A percentile compares a stretch with the other conserved stretches of the same genome.
phyloP scores from a whole-genome alignment of 2,888 invertebrate species.

The Yponomeuta evonymella region DNA sequence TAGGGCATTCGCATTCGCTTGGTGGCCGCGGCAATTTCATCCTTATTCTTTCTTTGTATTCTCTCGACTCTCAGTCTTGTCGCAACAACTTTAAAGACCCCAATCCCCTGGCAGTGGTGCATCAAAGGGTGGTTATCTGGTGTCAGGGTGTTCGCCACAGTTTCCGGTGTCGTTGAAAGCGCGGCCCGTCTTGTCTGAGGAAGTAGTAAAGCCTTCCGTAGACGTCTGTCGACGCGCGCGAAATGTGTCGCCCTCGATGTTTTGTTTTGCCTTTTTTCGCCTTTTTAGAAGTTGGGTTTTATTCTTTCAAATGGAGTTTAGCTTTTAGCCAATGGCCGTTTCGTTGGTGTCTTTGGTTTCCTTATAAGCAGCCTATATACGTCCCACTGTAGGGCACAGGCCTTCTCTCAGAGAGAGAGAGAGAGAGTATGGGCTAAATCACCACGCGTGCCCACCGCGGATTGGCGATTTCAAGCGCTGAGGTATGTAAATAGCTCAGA shows the following conservation, averaged over 20 bases:
- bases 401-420: too few relatives aligned
- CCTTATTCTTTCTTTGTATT: slow-evolving; percentile 10
- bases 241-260: slow-evolving; percentile 37
- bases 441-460: too few relatives aligned
- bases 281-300: slow-evolving; percentile 21
- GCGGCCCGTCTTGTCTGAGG: slow-evolving; percentile 71
- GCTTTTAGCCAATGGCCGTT: slow-evolving; percentile 9
- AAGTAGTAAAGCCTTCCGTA: slow-evolving; percentile 75
- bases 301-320: background rate
- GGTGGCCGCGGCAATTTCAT: slow-evolving; percentile 28
- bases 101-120: background rate
- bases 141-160: slow-evolving; percentile 52
- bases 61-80: slow-evolving; percentile 17
- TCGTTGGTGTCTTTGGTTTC: background rate
- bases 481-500: too few relatives aligned
- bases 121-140: slow-evolving; percentile 41
- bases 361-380: background rate
- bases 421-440: too few relatives aligned
- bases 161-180: slow-evolving; percentile 62
- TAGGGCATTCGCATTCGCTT: slow-evolving; percentile 49
- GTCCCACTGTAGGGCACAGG: too few relatives aligned
- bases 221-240: slow-evolving; percentile 48
- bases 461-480: too few relatives aligned
- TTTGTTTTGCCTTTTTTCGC: slow-evolving; percentile 38
- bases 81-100: accelerated